Evolutionary conservation across 2,888 invertebrate genomes (phyloP).

Genomic region (Mycalesis mineus): DNA sequence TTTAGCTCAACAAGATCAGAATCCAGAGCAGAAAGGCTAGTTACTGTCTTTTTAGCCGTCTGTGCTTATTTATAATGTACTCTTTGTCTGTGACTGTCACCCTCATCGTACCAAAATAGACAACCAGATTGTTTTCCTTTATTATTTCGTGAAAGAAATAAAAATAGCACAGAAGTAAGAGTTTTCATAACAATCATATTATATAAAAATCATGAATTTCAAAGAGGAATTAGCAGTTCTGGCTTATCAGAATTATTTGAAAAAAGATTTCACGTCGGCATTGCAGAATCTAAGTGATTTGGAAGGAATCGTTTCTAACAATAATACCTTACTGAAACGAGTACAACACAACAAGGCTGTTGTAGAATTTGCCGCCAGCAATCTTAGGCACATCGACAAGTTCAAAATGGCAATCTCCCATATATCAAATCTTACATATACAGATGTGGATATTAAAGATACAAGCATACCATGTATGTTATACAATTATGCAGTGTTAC

Average conservation of each 20-base stretch:
- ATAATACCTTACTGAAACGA: constrained; percentile 78
- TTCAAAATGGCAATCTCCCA: constrained; percentile 83
- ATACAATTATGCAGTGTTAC: constrained; percentile 88
- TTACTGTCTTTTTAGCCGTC: too few species aligned
- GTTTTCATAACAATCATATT: neutral
- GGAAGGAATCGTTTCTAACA: constrained; percentile 75
- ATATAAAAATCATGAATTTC: constrained; percentile 41
- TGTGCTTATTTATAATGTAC: too few species aligned
- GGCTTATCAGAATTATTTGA: constrained; percentile 80
- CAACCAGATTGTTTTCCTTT: too few species aligned
- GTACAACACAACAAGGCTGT: constrained; percentile 91
- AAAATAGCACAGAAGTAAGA: neutral
- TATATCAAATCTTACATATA: constrained; percentile 75
- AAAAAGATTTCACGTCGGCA: constrained; percentile 80
- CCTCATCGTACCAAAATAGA: too few species aligned
- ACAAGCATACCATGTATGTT: constrained; percentile 68
- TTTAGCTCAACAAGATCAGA: too few species aligned
- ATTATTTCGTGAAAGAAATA: neutral
- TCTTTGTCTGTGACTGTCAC: too few species aligned
- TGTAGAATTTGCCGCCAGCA: constrained; percentile 86
- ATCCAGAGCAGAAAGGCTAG: too few species aligned
- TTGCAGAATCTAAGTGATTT: constrained; percentile 81
- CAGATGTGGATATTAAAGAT: constrained; percentile 62
- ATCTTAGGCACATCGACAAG: constrained; percentile 84
- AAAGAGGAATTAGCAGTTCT: constrained; percentile 78